These are phyloP conservation scores for Eidolon helvum DNA, from an alignment of 2,113 vertebrate species.

Conservation along the genomic window DNA sequence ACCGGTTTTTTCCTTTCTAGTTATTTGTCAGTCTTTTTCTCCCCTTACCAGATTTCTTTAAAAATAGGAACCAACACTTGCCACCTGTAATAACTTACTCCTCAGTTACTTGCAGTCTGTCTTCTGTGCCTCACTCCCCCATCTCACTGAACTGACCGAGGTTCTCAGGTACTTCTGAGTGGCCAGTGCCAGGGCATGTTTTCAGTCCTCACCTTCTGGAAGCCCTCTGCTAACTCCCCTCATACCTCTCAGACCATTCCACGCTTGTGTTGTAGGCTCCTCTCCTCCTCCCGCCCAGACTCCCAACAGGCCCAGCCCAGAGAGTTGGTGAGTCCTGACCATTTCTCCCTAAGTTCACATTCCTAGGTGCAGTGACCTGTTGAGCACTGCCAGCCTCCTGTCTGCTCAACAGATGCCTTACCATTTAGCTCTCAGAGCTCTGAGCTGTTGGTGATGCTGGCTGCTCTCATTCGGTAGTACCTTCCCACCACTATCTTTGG, in stretches of 20 bases:
- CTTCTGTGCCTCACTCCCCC: background rate
- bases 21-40: background rate
- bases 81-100: background rate
- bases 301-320: background rate
- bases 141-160: background rate
- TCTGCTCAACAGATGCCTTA: background rate
- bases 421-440: background rate
- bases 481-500: background rate
- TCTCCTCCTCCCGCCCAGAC: background rate
- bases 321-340: background rate
- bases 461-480: background rate
- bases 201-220: background rate
- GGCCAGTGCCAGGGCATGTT: background rate
- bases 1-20: background rate
- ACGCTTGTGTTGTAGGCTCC: background rate
- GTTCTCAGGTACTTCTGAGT: background rate
- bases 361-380: background rate
- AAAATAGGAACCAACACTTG: background rate
- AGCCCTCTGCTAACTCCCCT: background rate
- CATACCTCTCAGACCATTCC: background rate
- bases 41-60: background rate
- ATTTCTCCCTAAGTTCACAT: background rate
- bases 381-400: background rate
- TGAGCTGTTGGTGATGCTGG: background rate
- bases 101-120: background rate